A percentile compares a stretch with the other conserved stretches of the same genome.
Conservation (phyloP, 2,113 vertebrate species). For the Passer montanus region DNA sequence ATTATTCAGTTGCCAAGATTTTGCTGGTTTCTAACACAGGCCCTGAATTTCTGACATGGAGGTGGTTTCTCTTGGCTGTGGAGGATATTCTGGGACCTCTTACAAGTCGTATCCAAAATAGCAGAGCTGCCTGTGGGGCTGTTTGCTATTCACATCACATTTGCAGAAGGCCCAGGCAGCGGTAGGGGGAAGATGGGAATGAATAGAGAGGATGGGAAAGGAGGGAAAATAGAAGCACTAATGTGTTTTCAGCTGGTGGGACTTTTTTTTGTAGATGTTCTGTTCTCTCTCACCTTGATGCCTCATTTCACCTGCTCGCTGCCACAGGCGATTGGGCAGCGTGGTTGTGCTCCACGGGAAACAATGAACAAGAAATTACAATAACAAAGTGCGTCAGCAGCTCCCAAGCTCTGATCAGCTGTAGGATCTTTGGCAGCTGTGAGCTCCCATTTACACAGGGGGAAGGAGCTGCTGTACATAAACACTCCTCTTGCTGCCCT, state of each 20-base stretch:
- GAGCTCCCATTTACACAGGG: background rate
- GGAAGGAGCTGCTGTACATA: background rate
- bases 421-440: background rate
- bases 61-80: background rate
- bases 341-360: slow-evolving; percentile 3
- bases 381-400: slow-evolving; percentile 27
- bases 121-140: background rate
- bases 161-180: background rate
- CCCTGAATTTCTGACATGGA: background rate
- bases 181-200: background rate
- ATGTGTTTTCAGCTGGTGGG: background rate
- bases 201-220: background rate
- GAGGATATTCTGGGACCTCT: background rate
- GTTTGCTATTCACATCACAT: background rate
- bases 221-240: background rate
- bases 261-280: background rate
- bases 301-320: slow-evolving; percentile 25
- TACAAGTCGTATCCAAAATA: background rate
- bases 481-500: background rate
- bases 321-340: background rate
- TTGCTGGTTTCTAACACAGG: background rate
- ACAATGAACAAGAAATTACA: slow-evolving; percentile 31
- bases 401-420: slow-evolving; percentile 19
- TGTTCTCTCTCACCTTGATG: slow-evolving; percentile 29
- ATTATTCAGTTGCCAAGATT: background rate